Evolutionary conservation across 2,113 vertebrate species (phyloP).

Genomic region (Prunella fulvescens): DNA sequence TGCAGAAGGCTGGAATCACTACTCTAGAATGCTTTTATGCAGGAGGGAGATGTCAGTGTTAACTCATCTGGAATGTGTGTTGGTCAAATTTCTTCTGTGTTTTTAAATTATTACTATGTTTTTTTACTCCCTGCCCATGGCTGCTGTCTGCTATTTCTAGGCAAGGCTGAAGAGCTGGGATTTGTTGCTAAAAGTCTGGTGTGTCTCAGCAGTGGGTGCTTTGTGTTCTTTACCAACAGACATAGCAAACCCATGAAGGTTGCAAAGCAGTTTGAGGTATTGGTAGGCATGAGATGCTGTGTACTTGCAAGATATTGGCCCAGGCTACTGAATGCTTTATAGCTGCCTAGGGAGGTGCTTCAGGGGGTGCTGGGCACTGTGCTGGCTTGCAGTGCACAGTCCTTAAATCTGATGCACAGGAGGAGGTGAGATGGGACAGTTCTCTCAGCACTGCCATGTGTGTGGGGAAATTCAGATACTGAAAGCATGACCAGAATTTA

Average conservation of each 20-base stretch:
- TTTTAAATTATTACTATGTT: neutral
- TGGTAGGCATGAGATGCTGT: neutral
- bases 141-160: neutral
- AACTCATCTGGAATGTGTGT: neutral
- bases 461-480: neutral
- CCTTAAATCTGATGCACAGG: rapidly evolving
- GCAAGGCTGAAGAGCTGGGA: neutral
- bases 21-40: neutral
- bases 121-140: neutral
- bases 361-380: neutral
- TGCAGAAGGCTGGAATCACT: neutral
- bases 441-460: rapidly evolving
- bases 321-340: neutral
- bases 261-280: neutral
- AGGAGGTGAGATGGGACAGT: neutral
- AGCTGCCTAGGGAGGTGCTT: neutral
- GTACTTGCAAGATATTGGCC: neutral
- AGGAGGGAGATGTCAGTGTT: neutral
- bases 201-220: neutral
- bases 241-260: neutral
- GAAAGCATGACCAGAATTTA: neutral
- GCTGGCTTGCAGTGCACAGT: neutral
- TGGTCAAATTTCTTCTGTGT: neutral
- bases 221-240: neutral
- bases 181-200: neutral